Base-by-base conservation (phyloP, 2,797 vertebrate genomes). In the Odontamblyopus rebecca region DNA sequence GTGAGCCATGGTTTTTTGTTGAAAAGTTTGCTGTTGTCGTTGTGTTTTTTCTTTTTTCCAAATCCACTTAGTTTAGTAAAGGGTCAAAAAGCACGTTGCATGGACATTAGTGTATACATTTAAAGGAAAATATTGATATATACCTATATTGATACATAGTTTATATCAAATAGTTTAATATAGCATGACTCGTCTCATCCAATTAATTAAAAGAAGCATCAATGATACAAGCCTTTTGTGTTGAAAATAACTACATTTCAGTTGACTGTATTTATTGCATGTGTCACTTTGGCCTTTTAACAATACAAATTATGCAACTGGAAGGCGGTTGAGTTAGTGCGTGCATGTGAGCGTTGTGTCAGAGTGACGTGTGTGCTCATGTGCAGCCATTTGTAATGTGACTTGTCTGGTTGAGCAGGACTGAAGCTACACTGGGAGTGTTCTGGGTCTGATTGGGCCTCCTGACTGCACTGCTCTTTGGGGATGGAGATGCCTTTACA, bases 371-470 rank as follows among this genome's bases (percentile, higher is more conserved):
- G 62, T 77, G 72, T 62, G 32, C 57, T 29, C n/a, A 12, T 60
- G 51, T 65, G 68, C 8, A 23, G 68, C 9, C 0, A 19, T 77
- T 73, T 64, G 72, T 72, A 81, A 90, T 86, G 85, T 73, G 70
- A 59, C 84, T 56, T 0, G 66, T 86, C 89, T 72, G 85, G 89
- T 90, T 85, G 66, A 78, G 69, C 88, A 68, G 82, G 86, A 77
- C 73, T 30, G n/a, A 70, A 68, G 27, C 13, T 29, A 16, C 41
- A 0, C 41, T 59, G 19, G 57, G 48, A 60, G 66, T 51, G 77
- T 6, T 26, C 4, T 62, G 73, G 44, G 35, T 66, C 60, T 72
- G 75, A 63, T 9, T 19, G 61, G 38, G 65, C 57, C 53, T 68
- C 64, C 73, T 27, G 64, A 73, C 69, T 78, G 78, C 71, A 79